Evolutionary conservation across 2,888 invertebrate genomes (phyloP), one percentile per base, ranked within the genome.

Genomic region (Sesia apiformis): DNA sequence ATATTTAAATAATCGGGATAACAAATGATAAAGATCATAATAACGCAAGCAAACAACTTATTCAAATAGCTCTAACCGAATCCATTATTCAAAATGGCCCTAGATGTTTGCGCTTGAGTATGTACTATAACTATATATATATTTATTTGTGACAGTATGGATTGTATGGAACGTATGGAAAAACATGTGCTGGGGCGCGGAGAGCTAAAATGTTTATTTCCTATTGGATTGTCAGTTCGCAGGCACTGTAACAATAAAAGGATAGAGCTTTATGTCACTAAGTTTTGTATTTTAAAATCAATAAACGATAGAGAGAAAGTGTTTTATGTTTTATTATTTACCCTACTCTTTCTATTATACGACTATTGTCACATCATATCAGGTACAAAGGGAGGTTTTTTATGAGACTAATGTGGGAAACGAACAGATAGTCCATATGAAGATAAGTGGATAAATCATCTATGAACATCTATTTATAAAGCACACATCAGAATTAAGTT

Each of bases 241-340:
- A 78, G 86, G 85, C 89, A 89, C 89, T 87, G 89, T 88, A 88
- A 89, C 89, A 89, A 89, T 89, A 89, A 89, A 89, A 86, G 81
- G 85, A 88, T 88, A 86, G 85, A 88, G 89, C 89, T 89, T 88
- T 88, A 85, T 89, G 88, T 88, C 88, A 89, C 88, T 89, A 89
- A 88, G 88, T 89, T 89, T 89, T 89, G 89, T 89, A 89, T 89
- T 89, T 89, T 89, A 89, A 23, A 89, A 89, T 87, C 88, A 89
- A 88, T 89, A 89, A 89, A 89, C 86, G 85, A 89, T 89, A 89
- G 89, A 86, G 87, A 85, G 81, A 84, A 87, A 23, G n/a, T n/a
- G 61, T 57, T 58, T 57, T 66, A 62, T 70, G 64, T 65, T 75
- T 74, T 76, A 70, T 72, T 72, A 52, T 52, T 5, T 49, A 5